A percentile compares a stretch with the other conserved stretches of the same genome.
Conservation (phyloP, 2,888 invertebrate genomes). For the Deilephila porcellus region DNA sequence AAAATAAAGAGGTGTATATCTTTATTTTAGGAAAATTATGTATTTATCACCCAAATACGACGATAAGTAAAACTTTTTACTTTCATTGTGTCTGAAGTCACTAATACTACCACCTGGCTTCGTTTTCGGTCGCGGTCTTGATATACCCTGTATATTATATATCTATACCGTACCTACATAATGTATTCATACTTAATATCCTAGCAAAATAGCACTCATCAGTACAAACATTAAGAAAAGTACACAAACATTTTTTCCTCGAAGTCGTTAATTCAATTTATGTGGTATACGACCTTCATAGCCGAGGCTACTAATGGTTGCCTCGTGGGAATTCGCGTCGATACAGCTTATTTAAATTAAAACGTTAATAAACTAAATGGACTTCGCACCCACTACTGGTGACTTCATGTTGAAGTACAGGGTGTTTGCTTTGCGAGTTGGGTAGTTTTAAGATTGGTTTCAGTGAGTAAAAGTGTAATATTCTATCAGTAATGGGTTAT, state of each 20-base stretch:
- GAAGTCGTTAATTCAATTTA: constrained; percentile 17
- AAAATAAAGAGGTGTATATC: no score
- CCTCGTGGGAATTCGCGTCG: constrained; percentile 35
- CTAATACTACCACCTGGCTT: no score
- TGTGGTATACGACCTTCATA: constrained; percentile 16
- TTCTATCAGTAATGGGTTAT: no score
- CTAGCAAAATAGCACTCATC: neutral
- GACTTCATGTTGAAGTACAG: constrained; percentile 20
- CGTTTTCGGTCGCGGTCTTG: no score
- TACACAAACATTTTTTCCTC: neutral
- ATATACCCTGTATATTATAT: no score
- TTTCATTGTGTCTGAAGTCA: no score
- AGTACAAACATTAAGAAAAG: neutral
- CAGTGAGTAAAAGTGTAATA: no score
- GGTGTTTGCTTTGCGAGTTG: neutral
- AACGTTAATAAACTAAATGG: constrained; percentile 45
- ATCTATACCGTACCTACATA: neutral
- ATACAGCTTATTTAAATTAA: constrained; percentile 44
- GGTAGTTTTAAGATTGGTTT: neutral
- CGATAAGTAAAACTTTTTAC: no score
- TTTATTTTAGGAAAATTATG: no score
- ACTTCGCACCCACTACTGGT: constrained; percentile 37
- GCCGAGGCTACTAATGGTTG: constrained; percentile 28
- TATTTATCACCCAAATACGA: no score
- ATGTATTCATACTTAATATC: neutral